These are phyloP conservation scores for Metalampra italica DNA, from an alignment of 2,888 invertebrate genomes.

Conservation along the genomic window DNA sequence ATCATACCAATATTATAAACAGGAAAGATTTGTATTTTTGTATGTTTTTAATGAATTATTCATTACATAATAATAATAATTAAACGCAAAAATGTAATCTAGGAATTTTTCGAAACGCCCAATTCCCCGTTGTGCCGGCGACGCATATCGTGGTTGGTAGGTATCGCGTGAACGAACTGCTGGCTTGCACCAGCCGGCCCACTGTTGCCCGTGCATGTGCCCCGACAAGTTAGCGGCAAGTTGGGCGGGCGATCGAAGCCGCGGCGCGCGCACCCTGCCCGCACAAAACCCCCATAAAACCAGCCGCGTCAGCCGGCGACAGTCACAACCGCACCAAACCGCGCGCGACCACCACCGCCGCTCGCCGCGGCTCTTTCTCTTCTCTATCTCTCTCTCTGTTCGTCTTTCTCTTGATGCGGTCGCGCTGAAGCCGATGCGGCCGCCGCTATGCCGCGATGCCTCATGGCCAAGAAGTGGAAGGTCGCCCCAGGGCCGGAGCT, in stretches of 20 bases:
- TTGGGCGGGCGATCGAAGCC: conserved; percentile 63
- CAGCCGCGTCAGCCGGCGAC: conserved; percentile 48
- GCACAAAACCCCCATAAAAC: conserved; percentile 8
- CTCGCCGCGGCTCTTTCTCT: conserved; percentile 77
- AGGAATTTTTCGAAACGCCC: too few species aligned
- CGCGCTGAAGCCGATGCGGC: conserved; percentile 75
- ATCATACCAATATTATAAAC: too few species aligned
- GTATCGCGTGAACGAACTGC: background rate
- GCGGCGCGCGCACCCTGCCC: conserved; percentile 65
- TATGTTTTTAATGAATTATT: too few species aligned
- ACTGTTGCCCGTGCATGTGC: conserved; percentile 22
- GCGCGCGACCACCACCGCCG: conserved; percentile 68
- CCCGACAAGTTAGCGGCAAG: conserved; percentile 58
- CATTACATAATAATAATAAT: too few species aligned
- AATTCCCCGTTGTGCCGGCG: too few species aligned
- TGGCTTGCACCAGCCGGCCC: too few species aligned
- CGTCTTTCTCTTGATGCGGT: conserved; percentile 75
- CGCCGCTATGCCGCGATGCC: conserved; percentile 93
- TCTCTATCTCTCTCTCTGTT: conserved; percentile 75
- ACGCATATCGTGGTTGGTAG: background rate
- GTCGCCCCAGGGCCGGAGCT: conserved; percentile 79
- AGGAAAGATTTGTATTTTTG: too few species aligned
- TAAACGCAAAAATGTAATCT: too few species aligned
- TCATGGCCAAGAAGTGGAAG: conserved; percentile 98
- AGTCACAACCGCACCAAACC: conserved; percentile 78